Evolutionary conservation across 2,888 invertebrate genomes (phyloP), one percentile per base, ranked within the genome.

Genomic region (Elysia crispata): DNA sequence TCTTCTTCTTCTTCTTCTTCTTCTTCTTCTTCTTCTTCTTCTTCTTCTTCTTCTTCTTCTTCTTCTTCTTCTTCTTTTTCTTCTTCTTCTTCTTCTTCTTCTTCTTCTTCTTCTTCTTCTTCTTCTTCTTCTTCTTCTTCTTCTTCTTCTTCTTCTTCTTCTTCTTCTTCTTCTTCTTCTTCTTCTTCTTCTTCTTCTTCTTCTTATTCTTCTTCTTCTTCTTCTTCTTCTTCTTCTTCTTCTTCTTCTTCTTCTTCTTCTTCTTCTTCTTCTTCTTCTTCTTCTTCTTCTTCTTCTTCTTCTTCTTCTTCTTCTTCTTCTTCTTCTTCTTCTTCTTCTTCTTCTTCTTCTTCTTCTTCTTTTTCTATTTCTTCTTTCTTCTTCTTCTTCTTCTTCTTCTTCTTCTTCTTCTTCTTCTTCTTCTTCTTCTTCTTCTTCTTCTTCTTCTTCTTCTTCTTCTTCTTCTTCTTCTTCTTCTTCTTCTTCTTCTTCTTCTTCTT

Each of bases 241-340:
- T 64, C 64, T 33, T 76, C 76, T 62, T 64, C 49, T 33, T 76
- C 66, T 33, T 76, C 76, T 64, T 64, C 66, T 41, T 76, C 76
- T 54, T 54, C 54, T 5, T 64, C 64, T 41, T 76, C 76, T 3
- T 73, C 54, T 3, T 73, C 54, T 0, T 50, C 73, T 18, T 73
- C 73, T 5, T 73, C 54, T 5, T 50, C 54, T 5, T 50, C 54
- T 23, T 73, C 54, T 5, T 73, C 54, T 5, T 73, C 23, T 33
- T 72, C 50, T 41, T 72, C 72, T 41, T 72, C 72, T 41, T 74
- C 57, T 28, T 57, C 60, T 25, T 74, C 74, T 54, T 57, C 60
- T 25, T 74, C 74, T 50, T 57, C 60, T 25, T 74, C 74, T 54
- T 57, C 49, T n/a, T 74, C 72, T 25, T 74, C 74, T 54, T 57